These are phyloP conservation scores for Felis chaus DNA, from an alignment of 2,113 vertebrate species.

Conservation along the genomic window DNA sequence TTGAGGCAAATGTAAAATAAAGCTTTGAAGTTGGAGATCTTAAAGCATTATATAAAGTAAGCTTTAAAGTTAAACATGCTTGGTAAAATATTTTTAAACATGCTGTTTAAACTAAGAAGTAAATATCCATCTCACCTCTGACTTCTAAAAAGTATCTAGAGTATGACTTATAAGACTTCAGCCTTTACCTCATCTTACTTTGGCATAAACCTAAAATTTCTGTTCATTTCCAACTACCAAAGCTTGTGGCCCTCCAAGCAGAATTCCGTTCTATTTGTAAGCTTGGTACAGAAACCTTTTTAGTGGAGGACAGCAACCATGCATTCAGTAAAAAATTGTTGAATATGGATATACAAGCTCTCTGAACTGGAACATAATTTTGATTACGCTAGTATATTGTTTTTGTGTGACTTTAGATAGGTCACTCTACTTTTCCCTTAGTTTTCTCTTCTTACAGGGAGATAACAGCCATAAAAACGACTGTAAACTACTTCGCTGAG, in stretches of 20 bases:
- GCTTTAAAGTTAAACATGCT: not conserved
- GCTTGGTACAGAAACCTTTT: not conserved
- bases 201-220: conserved; percentile 25
- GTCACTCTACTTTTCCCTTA: not conserved
- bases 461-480: not conserved
- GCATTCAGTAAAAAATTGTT: not conserved
- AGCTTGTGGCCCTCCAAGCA: not conserved
- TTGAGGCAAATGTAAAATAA: conserved; percentile 29
- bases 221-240: not conserved
- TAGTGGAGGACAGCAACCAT: not conserved
- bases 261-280: conserved; percentile 6
- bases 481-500: not conserved
- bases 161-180: not conserved
- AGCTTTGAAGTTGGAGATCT: conserved; percentile 31
- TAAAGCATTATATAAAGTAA: conserved; percentile 36
- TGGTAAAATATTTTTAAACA: conserved; percentile 13
- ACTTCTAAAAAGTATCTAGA: not conserved
- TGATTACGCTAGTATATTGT: not conserved
- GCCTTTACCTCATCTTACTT: conserved; percentile 14
- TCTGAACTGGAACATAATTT: conserved; percentile 11
- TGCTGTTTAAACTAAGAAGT: conserved; percentile 8
- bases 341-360: not conserved
- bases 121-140: not conserved
- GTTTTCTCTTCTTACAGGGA: not conserved
- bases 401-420: conserved; percentile 6